Base-by-base conservation (phyloP, 2,797 vertebrate species). In the Coreius guichenoti region DNA sequence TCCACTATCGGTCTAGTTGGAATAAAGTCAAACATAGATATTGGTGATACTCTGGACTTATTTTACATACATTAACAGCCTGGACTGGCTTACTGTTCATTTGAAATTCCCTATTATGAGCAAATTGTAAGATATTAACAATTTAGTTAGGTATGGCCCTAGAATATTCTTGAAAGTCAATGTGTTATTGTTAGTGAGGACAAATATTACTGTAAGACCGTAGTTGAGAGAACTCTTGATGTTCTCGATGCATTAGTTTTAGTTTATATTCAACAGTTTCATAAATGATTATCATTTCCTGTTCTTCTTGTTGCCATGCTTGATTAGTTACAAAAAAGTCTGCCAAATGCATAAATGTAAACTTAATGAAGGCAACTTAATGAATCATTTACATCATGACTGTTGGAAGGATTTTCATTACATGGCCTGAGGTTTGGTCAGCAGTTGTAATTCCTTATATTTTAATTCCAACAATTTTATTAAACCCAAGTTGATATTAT, bases 211-310 rank as follows among this genome's bases (percentile, higher is more conserved):
- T n/a, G 23, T 51, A 51, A 51, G 16, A 51, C 16, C 6, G 14
- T 23, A n/a, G 9, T 56, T 21, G 8, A 56, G 21, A 21, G 3
- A 54, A 21, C 19, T 36, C n/a, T n/a, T n/a, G n/a, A n/a, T n/a
- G n/a, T n/a, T n/a, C n/a, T n/a, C n/a, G n/a, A n/a, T 39, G 2
- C 33, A 9, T 70, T 51, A 12, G 9, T 76, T 76, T 56, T 17
- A 3, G 11, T n/a, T 51, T 36, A 75, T 36, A 39, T 77, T 58
- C 2, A 36, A 29, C 11, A 3, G 8, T 65, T 63, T 75, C 3
- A 49, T 74, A 19, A 82, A 82, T 74, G 21, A 74, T 82, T 49
- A 63, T n/a, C 1, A 36, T 65, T 83, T 49, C 39, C 56, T 65
- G 56, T 19, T 51, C 2, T 14, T 23, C 6, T 6, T 58, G 33